A percentile compares a stretch with the other conserved stretches of the same genome.
Conservation (phyloP, 2,113 vertebrate species). For the Poecilia latipinna region DNA sequence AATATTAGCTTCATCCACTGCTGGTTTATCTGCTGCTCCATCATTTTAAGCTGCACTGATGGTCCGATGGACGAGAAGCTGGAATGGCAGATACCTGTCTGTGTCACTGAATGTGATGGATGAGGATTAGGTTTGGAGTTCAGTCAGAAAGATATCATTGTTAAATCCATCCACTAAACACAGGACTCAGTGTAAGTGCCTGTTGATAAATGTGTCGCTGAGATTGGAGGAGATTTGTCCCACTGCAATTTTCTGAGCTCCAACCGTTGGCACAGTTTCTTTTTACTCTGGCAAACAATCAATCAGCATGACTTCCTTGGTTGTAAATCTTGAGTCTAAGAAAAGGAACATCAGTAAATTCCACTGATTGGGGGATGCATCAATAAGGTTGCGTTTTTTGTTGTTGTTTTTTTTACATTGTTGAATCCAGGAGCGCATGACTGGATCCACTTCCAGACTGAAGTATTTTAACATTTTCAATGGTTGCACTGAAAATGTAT, state of each 20-base stretch:
- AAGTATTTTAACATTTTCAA: not conserved
- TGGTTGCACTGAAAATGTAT: not conserved
- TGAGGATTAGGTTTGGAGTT: slow-evolving; percentile 25
- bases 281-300: slow-evolving; percentile 38
- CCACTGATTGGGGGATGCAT: not conserved
- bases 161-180: slow-evolving; percentile 47
- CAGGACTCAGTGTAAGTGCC: slow-evolving; percentile 30
- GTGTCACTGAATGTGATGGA: slow-evolving; percentile 47
- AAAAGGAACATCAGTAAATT: slow-evolving; percentile 26
- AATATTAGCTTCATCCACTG: slow-evolving; percentile 21
- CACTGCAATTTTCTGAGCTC: slow-evolving; percentile 31
- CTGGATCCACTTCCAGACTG: not conserved
- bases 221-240: slow-evolving; percentile 10
- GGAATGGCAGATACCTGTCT: slow-evolving; percentile 62
- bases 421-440: too few species aligned
- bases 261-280: slow-evolving; percentile 34
- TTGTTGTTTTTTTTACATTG: not conserved
- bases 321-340: slow-evolving; percentile 14
- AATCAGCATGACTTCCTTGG: slow-evolving; percentile 21
- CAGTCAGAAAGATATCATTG: slow-evolving; percentile 19
- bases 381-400: not conserved
- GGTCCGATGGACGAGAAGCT: slow-evolving; percentile 60
- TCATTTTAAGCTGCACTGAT: slow-evolving; percentile 46
- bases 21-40: slow-evolving; percentile 24
- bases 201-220: slow-evolving; percentile 14